Percentiles rank a stretch among this genome's conserved stretches.
Evolutionary conservation across 2,888 invertebrate genomes (phyloP).

Genomic region (Cyrtodaria siliqua): DNA sequence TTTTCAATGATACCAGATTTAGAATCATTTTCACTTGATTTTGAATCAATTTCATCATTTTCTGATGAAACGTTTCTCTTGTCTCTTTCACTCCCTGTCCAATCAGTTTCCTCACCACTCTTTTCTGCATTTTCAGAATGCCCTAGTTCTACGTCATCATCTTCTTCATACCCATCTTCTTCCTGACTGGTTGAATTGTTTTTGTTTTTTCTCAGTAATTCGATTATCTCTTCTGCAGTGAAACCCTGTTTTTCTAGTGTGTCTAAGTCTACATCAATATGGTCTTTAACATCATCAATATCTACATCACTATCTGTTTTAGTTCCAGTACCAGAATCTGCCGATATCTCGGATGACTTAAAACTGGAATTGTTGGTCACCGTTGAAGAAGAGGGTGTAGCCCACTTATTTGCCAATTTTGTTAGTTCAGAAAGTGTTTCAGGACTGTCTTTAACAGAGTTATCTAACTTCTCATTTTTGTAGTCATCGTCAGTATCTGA

Average conservation of each 20-base stretch:
- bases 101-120: not conserved
- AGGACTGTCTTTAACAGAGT: too few relatives aligned
- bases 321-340: not conserved
- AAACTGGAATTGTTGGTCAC: not conserved
- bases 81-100: too few relatives aligned
- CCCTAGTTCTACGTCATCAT: not conserved
- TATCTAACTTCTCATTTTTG: too few relatives aligned
- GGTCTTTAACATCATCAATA: too few relatives aligned
- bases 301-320: too few relatives aligned
- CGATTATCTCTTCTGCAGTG: slow-evolving; percentile 45
- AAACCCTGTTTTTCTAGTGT: slow-evolving; percentile 31
- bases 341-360: not conserved
- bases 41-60: too few relatives aligned
- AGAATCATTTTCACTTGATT: slow-evolving; percentile 9
- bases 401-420: not conserved
- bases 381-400: not conserved
- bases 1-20: not conserved
- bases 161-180: not conserved
- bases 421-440: too few relatives aligned
- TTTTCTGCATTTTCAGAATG: not conserved
- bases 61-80: too few relatives aligned
- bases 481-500: too few relatives aligned
- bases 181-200: not conserved
- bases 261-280: not conserved
- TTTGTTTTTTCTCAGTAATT: slow-evolving; percentile 28